These are phyloP conservation scores for Hyaena hyaena DNA, from an alignment of 2,113 vertebrate genomes.

Conservation along the genomic window DNA sequence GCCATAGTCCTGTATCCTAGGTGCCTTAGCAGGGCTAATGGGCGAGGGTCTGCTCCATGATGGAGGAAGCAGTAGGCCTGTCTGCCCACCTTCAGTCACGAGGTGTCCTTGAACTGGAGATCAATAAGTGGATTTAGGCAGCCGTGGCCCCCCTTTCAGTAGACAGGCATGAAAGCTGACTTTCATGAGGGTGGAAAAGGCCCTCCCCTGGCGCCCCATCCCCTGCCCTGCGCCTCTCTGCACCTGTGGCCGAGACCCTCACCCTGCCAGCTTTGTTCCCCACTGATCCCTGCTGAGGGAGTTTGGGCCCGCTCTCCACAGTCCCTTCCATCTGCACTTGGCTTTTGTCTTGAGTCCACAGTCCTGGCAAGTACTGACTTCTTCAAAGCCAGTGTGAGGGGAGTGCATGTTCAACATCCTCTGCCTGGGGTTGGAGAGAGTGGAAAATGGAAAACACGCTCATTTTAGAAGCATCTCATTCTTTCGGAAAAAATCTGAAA, in stretches of 20 bases:
- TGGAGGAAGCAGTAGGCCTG: background rate
- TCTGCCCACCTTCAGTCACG: background rate
- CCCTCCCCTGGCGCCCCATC: background rate
- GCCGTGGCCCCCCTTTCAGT: background rate
- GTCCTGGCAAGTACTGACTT: slow-evolving; percentile 74
- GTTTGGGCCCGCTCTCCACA: slow-evolving; percentile 63
- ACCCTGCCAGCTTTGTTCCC: slow-evolving; percentile 73
- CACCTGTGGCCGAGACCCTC: slow-evolving; percentile 75
- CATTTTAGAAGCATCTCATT: slow-evolving; percentile 71
- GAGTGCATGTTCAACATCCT: slow-evolving; percentile 64
- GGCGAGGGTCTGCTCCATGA: background rate
- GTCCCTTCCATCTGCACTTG: slow-evolving; percentile 78
- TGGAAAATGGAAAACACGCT: slow-evolving; percentile 77
- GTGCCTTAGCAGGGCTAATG: background rate
- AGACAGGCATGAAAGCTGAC: background rate
- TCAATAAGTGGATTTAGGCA: background rate
- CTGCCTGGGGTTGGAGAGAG: slow-evolving; percentile 59
- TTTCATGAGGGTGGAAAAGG: background rate
- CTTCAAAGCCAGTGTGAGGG: slow-evolving; percentile 74
- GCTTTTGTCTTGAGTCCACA: slow-evolving; percentile 74
- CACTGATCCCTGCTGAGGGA: slow-evolving; percentile 74
- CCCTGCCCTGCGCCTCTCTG: slow-evolving; percentile 42
- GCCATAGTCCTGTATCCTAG: background rate
- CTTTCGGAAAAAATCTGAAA: slow-evolving; percentile 75
- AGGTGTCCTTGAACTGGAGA: slow-evolving; percentile 3